phyloP scores from a whole-genome alignment of 2,113 vertebrate species.

The Nerophis ophidion region DNA sequence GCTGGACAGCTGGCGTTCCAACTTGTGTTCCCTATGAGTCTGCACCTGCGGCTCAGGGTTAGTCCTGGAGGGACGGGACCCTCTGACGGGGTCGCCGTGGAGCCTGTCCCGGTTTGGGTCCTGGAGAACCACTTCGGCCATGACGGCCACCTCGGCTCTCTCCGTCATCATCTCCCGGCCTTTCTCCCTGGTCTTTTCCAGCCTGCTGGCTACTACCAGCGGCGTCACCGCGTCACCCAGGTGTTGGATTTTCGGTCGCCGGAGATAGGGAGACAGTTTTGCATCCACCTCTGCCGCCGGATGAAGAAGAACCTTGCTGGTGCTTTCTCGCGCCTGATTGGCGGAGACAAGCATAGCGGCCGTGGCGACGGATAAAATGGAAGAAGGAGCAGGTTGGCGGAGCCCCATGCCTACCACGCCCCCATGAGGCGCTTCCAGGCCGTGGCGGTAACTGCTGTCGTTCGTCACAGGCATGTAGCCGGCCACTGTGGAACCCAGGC shows the following conservation, averaged over 20 bases:
- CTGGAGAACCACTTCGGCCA: slow-evolving; percentile 73
- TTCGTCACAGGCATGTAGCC: slow-evolving; percentile 72
- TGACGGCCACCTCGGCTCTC: slow-evolving; percentile 62
- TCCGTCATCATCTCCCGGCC: slow-evolving; percentile 47
- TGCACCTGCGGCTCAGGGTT: slow-evolving; percentile 67
- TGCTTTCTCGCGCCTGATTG: slow-evolving; percentile 50
- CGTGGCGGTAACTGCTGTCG: slow-evolving; percentile 48
- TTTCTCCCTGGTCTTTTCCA: slow-evolving; percentile 55
- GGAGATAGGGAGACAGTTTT: slow-evolving; percentile 68
- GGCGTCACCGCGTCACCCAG: slow-evolving; percentile 71
- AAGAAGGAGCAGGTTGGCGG: slow-evolving; percentile 50
- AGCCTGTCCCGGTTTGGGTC: slow-evolving; percentile 58
- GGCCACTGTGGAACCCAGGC: slow-evolving; percentile 60
- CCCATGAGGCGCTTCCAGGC: slow-evolving; percentile 46
- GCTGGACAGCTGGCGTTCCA: slow-evolving; percentile 64
- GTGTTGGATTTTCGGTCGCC: slow-evolving; percentile 79
- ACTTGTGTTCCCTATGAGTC: slow-evolving; percentile 47
- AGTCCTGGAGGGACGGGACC: slow-evolving; percentile 45
- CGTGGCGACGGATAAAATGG: slow-evolving; percentile 55
- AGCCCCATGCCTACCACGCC: slow-evolving; percentile 56
- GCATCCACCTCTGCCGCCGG: slow-evolving; percentile 41
- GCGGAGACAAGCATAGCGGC: slow-evolving; percentile 60
- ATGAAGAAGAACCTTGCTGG: slow-evolving; percentile 30
- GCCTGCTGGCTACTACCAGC: slow-evolving; percentile 49
- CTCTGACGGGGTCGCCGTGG: slow-evolving; percentile 60